Percentiles rank a stretch among this genome's conserved stretches.
Conservation (phyloP, 2,797 vertebrate species). For the Cuculus canorus region DNA sequence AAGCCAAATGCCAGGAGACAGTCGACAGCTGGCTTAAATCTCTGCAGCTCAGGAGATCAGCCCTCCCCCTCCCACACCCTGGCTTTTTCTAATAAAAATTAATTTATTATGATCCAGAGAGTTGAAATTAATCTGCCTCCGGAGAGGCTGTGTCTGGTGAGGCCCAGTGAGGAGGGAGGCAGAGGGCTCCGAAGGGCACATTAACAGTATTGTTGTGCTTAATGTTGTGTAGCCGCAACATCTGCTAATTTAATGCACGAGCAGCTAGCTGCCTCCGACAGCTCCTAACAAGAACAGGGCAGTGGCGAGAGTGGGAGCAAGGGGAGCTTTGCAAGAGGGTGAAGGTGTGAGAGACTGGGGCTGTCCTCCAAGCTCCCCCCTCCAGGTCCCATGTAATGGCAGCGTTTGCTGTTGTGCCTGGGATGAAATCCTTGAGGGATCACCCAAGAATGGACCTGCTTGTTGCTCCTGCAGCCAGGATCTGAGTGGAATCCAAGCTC, state of each 20-base stretch:
- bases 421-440: neutral
- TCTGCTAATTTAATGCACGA: slow-evolving; percentile 77
- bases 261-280: slow-evolving; percentile 64
- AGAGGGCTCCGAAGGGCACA: slow-evolving; percentile 67
- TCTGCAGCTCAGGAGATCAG: slow-evolving; percentile 70
- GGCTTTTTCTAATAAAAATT: slow-evolving; percentile 81
- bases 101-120: slow-evolving; percentile 81
- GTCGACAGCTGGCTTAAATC: slow-evolving; percentile 71
- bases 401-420: accelerated
- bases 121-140: slow-evolving; percentile 78
- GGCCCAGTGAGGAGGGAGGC: slow-evolving; percentile 38
- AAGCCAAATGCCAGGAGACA: slow-evolving; percentile 65
- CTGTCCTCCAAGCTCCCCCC: neutral
- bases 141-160: slow-evolving; percentile 63
- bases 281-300: slow-evolving; percentile 63
- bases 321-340: neutral
- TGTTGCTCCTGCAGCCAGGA: accelerated
- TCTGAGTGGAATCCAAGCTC: neutral
- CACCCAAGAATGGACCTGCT: accelerated
- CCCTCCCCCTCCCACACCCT: slow-evolving; percentile 21
- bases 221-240: slow-evolving; percentile 70
- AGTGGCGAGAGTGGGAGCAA: neutral
- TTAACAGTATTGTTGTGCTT: slow-evolving; percentile 68
- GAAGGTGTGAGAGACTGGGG: neutral
- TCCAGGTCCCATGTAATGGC: neutral